Conservation (phyloP, 2,888 invertebrate species). For the Chesias legatella region DNA sequence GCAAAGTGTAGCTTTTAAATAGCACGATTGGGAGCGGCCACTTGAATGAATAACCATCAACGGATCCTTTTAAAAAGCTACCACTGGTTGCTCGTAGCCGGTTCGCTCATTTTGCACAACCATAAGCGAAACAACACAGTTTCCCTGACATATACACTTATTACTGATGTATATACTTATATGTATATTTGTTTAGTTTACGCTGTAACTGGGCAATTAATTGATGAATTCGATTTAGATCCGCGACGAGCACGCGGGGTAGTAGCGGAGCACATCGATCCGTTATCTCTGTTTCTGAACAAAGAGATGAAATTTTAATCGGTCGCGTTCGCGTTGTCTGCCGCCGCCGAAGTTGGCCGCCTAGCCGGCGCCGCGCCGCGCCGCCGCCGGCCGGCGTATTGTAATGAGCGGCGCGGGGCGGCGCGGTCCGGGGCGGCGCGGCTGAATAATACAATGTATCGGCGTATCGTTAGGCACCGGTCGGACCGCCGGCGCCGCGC, state of each 20-base stretch:
- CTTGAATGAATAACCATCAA: constrained; percentile 4
- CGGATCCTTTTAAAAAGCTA: background rate
- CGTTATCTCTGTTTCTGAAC: constrained; percentile 63
- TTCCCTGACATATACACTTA: constrained; percentile 25
- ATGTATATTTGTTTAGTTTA: constrained; percentile 21
- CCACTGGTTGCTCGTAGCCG: background rate
- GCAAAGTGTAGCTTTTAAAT: constrained; percentile 2
- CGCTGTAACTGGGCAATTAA: constrained; percentile 27
- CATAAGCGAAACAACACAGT: constrained; percentile 3
- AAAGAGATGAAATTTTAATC: constrained; percentile 78
- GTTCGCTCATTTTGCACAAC: background rate
- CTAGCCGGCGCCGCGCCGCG: constrained; percentile 51
- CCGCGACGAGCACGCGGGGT: constrained; percentile 47
- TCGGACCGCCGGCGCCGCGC: background rate
- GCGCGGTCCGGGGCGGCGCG: constrained; percentile 34
- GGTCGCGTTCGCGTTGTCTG: constrained; percentile 65
- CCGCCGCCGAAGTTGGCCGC: constrained; percentile 58
- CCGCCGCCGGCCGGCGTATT: constrained; percentile 53
- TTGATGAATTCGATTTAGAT: constrained; percentile 62
- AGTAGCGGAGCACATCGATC: constrained; percentile 67
- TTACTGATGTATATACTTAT: too few species aligned
- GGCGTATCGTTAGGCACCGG: constrained; percentile 17
- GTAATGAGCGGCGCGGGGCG: constrained; percentile 51
- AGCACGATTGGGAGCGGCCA: background rate
- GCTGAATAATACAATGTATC: constrained; percentile 50